These are phyloP conservation scores for Trypoxylon attenuatum DNA, from an alignment of 2,888 invertebrate genomes.

Conservation along the genomic window DNA sequence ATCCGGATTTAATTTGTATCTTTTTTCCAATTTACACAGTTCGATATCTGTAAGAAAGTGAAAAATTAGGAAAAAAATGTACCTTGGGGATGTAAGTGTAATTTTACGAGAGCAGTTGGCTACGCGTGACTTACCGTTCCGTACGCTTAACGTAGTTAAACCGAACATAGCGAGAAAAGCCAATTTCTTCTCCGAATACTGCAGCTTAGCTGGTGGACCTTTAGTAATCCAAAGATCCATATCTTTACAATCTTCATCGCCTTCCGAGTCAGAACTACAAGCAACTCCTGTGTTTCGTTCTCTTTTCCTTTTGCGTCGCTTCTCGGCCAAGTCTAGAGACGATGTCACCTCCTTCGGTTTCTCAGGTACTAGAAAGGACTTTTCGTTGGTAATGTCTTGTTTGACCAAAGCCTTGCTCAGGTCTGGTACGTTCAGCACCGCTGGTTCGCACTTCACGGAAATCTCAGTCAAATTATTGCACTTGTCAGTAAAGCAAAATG, in stretches of 20 bases:
- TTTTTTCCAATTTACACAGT: constrained; percentile 79
- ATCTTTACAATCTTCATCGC: constrained; percentile 75
- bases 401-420: constrained; percentile 66
- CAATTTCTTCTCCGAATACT: constrained; percentile 76
- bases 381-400: constrained; percentile 52
- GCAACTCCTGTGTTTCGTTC: constrained; percentile 58
- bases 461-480: constrained; percentile 69
- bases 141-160: constrained; percentile 78
- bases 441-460: constrained; percentile 64
- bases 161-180: constrained; percentile 80
- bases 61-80: not conserved
- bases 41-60: constrained; percentile 75
- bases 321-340: constrained; percentile 77
- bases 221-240: constrained; percentile 78
- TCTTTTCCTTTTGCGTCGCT: constrained; percentile 75
- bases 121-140: constrained; percentile 77
- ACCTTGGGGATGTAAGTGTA: no score
- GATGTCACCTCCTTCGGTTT: constrained; percentile 64
- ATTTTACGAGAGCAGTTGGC: not conserved
- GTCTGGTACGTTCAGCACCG: constrained; percentile 72
- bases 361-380: constrained; percentile 57
- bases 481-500: constrained; percentile 67
- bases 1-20: constrained; percentile 76
- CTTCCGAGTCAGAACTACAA: constrained; percentile 76
- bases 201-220: constrained; percentile 76